A percentile compares a stretch with the other conserved stretches of the same genome.
These are phyloP conservation scores for Eidolon dupreanum DNA, from an alignment of 2,797 vertebrate species.

Conservation along the genomic window DNA sequence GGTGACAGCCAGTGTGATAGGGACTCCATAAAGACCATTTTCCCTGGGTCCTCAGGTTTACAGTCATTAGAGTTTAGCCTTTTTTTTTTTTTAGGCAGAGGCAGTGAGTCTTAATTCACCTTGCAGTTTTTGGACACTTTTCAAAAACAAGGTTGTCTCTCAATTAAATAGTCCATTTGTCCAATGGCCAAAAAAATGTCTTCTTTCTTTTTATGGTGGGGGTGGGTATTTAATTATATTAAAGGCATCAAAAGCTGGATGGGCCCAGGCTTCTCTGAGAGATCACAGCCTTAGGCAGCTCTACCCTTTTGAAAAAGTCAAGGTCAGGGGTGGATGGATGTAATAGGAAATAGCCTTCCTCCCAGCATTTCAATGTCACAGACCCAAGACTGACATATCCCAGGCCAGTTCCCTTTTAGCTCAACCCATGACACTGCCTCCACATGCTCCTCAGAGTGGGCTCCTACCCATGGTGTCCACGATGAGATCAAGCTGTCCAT, in stretches of 20 bases:
- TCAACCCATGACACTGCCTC: neutral
- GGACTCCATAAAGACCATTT: neutral
- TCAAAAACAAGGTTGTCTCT: neutral
- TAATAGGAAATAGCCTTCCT: neutral
- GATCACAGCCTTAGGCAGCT: neutral
- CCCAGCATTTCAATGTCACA: neutral
- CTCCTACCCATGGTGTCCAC: conserved; percentile 96
- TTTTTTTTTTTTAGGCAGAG: no score
- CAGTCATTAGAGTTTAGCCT: neutral
- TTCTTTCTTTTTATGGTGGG: neutral
- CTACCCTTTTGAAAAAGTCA: neutral
- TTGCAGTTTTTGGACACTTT: neutral
- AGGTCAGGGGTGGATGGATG: neutral
- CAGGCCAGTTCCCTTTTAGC: neutral
- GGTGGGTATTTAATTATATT: neutral
- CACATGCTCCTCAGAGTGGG: accelerated
- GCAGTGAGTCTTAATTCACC: neutral
- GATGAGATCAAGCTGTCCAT: conserved; percentile 98
- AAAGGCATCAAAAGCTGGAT: neutral
- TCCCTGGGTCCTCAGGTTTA: neutral
- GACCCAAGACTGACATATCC: neutral
- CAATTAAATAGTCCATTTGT: neutral
- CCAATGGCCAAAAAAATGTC: neutral
- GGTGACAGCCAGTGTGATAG: neutral
- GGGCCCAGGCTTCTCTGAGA: neutral